Percentiles rank a stretch among this genome's conserved stretches.
These are phyloP conservation scores for Euschistus heros DNA, from an alignment of 1,140 invertebrate species.

Conservation along the genomic window DNA sequence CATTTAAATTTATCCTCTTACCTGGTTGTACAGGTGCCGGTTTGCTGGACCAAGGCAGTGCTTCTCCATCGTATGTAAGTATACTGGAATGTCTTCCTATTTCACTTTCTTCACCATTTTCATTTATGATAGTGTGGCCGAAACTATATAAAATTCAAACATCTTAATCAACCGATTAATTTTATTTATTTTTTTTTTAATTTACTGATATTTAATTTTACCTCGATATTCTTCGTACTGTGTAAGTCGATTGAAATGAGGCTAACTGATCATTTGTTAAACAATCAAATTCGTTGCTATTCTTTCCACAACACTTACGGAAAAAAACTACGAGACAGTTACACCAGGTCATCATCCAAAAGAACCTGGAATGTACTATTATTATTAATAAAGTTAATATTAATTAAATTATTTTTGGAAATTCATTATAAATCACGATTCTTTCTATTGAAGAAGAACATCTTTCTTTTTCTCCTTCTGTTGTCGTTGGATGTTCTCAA, in stretches of 20 bases:
- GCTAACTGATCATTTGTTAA: conserved; percentile 3
- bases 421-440: too few relatives aligned
- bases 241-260: conserved; percentile 22
- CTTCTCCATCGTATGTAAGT: conserved; percentile 9
- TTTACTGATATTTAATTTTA: neutral
- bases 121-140: conserved; percentile 20
- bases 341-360: neutral
- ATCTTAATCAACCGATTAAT: neutral
- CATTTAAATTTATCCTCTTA: neutral
- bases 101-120: conserved; percentile 24
- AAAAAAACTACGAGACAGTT: neutral
- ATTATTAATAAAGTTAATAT: too few relatives aligned
- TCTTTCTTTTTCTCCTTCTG: too few relatives aligned
- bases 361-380: too few relatives aligned
- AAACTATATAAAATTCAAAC: conserved; percentile 8
- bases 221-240: conserved; percentile 15
- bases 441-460: too few relatives aligned
- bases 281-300: neutral
- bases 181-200: conserved; percentile 5
- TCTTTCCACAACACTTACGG: neutral
- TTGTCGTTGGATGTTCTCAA: too few relatives aligned
- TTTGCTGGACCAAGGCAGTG: conserved; percentile 19
- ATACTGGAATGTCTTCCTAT: conserved; percentile 20
- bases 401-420: too few relatives aligned
- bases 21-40: conserved; percentile 21